Conservation (phyloP, 2,888 invertebrate genomes). For the Amorpha juglandis region DNA sequence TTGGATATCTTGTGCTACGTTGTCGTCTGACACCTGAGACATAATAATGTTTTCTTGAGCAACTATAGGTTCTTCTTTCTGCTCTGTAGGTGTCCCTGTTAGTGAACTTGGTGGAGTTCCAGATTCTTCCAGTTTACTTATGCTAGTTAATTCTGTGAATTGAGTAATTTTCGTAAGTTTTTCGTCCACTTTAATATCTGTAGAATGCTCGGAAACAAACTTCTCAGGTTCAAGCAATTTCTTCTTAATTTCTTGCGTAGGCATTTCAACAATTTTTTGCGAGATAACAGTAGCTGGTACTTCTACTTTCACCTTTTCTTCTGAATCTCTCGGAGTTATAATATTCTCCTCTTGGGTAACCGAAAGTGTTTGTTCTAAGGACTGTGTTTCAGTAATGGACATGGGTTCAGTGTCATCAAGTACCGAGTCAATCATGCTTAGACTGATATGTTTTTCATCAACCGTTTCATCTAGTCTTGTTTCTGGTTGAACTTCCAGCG, state of each 20-base stretch:
- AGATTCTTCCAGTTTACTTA: slow-evolving; percentile 29
- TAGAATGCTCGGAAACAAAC: not conserved
- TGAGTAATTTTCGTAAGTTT: slow-evolving; percentile 39
- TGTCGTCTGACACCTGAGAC: not conserved
- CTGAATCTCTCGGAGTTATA: slow-evolving; percentile 48
- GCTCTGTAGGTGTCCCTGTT: slow-evolving; percentile 14
- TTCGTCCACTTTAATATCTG: not conserved
- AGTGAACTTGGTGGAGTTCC: slow-evolving; percentile 7
- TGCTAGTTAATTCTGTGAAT: slow-evolving; percentile 28
- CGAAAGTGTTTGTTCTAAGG: slow-evolving; percentile 48
- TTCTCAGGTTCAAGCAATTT: not conserved
- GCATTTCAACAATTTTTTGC: not conserved
- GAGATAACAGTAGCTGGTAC: not conserved
- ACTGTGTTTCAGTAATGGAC: slow-evolving; percentile 48
- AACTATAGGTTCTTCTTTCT: not conserved
- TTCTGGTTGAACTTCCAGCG: slow-evolving; percentile 28
- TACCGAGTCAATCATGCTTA: slow-evolving; percentile 62
- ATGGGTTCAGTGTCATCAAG: slow-evolving; percentile 55
- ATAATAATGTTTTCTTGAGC: no score
- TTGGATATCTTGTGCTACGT: not conserved
- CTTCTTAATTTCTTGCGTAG: not conserved
- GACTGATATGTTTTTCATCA: slow-evolving; percentile 60
- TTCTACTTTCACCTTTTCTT: slow-evolving; percentile 40
- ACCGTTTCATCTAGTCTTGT: slow-evolving; percentile 40
- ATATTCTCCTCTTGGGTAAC: slow-evolving; percentile 48